These are phyloP conservation scores for Protonibea diacanthus DNA, from an alignment of 2,797 vertebrate species.

Conservation along the genomic window DNA sequence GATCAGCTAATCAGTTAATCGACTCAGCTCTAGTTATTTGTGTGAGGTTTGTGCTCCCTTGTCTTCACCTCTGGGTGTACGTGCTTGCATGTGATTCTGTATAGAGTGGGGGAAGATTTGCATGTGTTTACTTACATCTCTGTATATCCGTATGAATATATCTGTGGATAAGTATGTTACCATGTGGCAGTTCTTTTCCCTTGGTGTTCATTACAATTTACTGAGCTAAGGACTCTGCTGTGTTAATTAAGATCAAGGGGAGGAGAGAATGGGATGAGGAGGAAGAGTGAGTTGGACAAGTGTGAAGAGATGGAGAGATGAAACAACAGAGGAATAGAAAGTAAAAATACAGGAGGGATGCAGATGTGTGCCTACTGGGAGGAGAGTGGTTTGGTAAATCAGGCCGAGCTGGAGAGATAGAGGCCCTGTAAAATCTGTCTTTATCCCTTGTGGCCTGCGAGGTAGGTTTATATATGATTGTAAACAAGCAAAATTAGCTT, in stretches of 20 bases:
- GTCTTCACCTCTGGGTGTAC: slow-evolving; percentile 4
- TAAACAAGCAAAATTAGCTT: slow-evolving; percentile 45
- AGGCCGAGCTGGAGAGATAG: slow-evolving; percentile 35
- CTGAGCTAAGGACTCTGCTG: slow-evolving; percentile 26
- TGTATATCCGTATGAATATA: slow-evolving; percentile 11
- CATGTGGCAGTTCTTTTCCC: slow-evolving; percentile 24
- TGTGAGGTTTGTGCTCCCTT: background rate
- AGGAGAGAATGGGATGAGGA: slow-evolving; percentile 15
- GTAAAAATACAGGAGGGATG: slow-evolving; percentile 21
- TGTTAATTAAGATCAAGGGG: slow-evolving; percentile 62
- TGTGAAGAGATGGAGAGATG: slow-evolving; percentile 32
- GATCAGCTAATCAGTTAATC: background rate
- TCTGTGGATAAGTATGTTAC: slow-evolving; percentile 1
- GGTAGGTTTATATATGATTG: slow-evolving; percentile 34
- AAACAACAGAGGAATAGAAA: slow-evolving; percentile 22
- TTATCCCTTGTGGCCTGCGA: slow-evolving; percentile 37
- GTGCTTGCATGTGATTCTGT: background rate
- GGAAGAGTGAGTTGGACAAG: background rate
- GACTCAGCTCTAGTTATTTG: background rate
- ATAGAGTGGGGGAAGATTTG: background rate
- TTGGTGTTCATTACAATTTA: slow-evolving; percentile 51
- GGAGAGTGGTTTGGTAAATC: slow-evolving; percentile 14
- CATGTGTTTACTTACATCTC: background rate
- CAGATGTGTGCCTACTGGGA: slow-evolving; percentile 33
- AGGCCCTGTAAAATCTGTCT: slow-evolving; percentile 27